Evolutionary conservation across 92 coral and sea anemone species (phyloP), one percentile per base, ranked within the genome.

Genomic region (Anthopleura xanthogrammica): DNA sequence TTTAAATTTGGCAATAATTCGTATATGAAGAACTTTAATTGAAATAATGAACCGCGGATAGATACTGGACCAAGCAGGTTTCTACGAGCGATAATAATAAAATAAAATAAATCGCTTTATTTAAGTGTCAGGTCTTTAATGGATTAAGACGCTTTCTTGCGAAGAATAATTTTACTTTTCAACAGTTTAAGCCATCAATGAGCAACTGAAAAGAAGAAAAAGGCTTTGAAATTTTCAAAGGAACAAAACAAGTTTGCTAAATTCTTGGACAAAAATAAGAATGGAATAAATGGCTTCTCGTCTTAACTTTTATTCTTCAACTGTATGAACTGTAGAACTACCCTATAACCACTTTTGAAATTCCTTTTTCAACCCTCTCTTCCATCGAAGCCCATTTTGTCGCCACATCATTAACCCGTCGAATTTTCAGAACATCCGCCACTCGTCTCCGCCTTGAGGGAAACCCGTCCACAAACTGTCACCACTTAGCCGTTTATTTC

Each of bases 361-460:
- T 5, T 10, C 36, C 74, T 24, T 24, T 68, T 62, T 13, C 74
- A 12, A 68, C 16, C 74, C 3, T 29, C 42, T 68, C 6, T 68
- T 23, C 10, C 43, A 68, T 12, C 16, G 16, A 11, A 23, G 29
- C 36, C 74, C 14, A 68, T 68, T 29, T 68, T 36, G 36, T 29
- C 74, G 16, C 41, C 1, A 14, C 0, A 20, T 62, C 23, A 29
- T 29, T 29, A 68, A 36, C 74, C 41, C 29, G 74, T 68, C 74
- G 42, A 68, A 68, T n/a, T 29, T 68, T 23, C 74, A 23, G 74
- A 68, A 68, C 74, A 24, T 68, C 74, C 74, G 74, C 36, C 74
- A 68, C 42, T 22, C 43, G 4, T 68, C 74, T 68, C 74, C 74
- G 74, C 74, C 74, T 68, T 23, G 41, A 22, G 14, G 42, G 74